Percentiles rank a stretch among this genome's conserved stretches.
Evolutionary conservation across 2,113 vertebrate species (phyloP).

Genomic region (Saccopteryx leptura): DNA sequence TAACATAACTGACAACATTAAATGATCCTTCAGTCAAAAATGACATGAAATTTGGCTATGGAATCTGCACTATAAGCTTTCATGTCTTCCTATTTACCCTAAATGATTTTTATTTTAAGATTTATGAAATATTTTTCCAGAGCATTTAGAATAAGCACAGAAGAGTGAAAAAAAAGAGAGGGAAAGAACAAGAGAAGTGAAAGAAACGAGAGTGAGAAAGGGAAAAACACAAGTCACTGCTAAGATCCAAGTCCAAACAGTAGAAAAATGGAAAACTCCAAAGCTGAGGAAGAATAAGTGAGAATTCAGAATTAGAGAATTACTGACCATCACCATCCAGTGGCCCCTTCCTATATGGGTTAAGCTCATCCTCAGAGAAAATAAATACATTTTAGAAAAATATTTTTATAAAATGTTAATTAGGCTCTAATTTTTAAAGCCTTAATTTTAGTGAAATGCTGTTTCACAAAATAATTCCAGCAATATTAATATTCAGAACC

Average conservation of each 20-base stretch:
- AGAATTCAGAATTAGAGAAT: slow-evolving; percentile 74
- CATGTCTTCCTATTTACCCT: slow-evolving; percentile 6
- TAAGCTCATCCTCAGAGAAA: not conserved
- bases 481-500: slow-evolving; percentile 12
- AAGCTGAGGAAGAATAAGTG: slow-evolving; percentile 74
- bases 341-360: not conserved
- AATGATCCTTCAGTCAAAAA: not conserved
- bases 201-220: not conserved
- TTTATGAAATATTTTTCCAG: slow-evolving; percentile 33
- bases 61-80: not conserved
- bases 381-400: slow-evolving; percentile 35
- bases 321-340: slow-evolving; percentile 35
- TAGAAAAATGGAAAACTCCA: slow-evolving; percentile 70
- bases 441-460: slow-evolving; percentile 39
- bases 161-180: not conserved
- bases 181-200: not conserved
- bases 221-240: slow-evolving; percentile 34
- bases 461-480: slow-evolving; percentile 17
- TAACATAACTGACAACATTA: not conserved
- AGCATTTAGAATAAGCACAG: not conserved
- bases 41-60: not conserved
- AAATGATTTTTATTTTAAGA: slow-evolving; percentile 24
- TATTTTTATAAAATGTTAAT: slow-evolving; percentile 9
- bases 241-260: slow-evolving; percentile 74
- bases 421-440: slow-evolving; percentile 10